Evolutionary conservation across 2,888 invertebrate genomes (phyloP), one percentile per base, ranked within the genome.

Genomic region (Drosophila rellima): DNA sequence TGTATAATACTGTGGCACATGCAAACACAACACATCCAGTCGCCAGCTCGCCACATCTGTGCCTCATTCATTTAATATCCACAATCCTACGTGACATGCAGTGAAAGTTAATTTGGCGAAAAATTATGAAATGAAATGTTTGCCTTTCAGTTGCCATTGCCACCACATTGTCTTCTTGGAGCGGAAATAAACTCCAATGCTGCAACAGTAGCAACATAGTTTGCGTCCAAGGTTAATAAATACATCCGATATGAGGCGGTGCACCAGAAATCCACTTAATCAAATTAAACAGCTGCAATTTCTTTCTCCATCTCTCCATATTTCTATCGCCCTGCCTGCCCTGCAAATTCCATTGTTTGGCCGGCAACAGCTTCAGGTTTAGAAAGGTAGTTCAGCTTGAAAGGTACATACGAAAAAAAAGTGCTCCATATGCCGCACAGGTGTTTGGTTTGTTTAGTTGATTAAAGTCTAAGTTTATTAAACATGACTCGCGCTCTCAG

Each of bases 51-150:
- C 63, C 69, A 69, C 77, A 77, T 63, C 63, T 63, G 74, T 54
- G 55, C 31, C 50, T 31, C 63, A 62, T 55, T 56, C 61, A 66
- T 73, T 56, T 52, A 55, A 66, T 47, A 64, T 76, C 67, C 64
- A 69, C 70, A 77, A 80, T 85, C 88, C 80, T 74, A 83, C 69
- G 78, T 82, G 88, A 88, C 85, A 71, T 73, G 82, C 67, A 77
- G 84, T 85, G 84, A 85, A 85, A 85, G 84, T 85, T 85, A 85
- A 88, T 85, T 85, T 88, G 70, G 81, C 71, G 69, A 82, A 78
- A 84, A 88, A 85, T 87, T 82, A 84, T 84, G 88, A 84, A 84
- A 84, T 78, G 70, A 62, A 62, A 62, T 85, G 52, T 73, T 73
- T 87, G 64, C 63, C 78, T 74, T 78, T 74, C 63, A 68, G 83